A percentile compares a stretch with the other conserved stretches of the same genome.
Evolutionary conservation across 2,113 vertebrate genomes (phyloP).

Genomic region (Bolborhynchus lineola): DNA sequence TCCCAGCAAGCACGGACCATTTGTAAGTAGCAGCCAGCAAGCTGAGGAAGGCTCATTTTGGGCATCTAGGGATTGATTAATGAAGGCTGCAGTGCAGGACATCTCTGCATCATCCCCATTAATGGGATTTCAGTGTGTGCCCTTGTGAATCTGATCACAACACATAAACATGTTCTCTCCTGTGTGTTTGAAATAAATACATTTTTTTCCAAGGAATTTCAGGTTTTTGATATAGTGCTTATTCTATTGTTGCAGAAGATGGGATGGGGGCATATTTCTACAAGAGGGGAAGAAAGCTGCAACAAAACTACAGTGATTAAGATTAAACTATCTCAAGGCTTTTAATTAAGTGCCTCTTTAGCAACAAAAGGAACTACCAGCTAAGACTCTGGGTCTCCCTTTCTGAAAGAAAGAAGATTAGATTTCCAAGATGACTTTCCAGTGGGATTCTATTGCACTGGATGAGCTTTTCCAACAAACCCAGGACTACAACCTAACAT

Average conservation of each 20-base stretch:
- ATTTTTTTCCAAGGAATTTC: neutral
- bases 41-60: neutral
- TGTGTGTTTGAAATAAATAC: neutral
- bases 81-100: neutral
- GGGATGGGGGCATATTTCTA: neutral
- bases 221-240: neutral
- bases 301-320: neutral
- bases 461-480: neutral
- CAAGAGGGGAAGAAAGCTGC: neutral
- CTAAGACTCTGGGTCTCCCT: neutral
- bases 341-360: neutral
- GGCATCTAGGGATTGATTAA: neutral
- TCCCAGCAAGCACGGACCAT: neutral
- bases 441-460: neutral
- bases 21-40: neutral
- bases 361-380: neutral
- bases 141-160: neutral
- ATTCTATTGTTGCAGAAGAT: neutral
- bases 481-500: neutral
- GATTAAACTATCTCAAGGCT: neutral
- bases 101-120: neutral
- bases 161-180: neutral
- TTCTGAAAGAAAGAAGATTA: neutral
- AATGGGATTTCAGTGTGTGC: neutral
- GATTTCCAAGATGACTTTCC: neutral